Evolutionary conservation across 2,797 vertebrate genomes (phyloP).

Genomic region (Notolabrus celidotus): DNA sequence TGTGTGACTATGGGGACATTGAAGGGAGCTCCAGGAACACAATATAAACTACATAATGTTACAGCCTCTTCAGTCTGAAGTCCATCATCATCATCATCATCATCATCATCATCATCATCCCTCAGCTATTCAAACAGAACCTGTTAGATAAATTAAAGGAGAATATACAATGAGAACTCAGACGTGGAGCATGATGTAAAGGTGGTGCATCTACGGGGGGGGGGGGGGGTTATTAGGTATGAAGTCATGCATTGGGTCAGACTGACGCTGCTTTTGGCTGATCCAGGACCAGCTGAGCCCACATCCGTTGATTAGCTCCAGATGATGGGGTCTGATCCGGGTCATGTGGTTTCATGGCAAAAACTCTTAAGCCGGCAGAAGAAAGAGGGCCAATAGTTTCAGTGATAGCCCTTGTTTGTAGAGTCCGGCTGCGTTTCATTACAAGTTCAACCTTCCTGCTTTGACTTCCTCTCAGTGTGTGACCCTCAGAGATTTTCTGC

Average conservation of each 20-base stretch:
- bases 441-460: neutral
- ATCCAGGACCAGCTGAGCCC: slow-evolving; percentile 47
- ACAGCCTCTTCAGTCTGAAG: slow-evolving; percentile 44
- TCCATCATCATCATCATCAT: slow-evolving; percentile 30
- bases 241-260: slow-evolving; percentile 56
- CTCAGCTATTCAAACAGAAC: slow-evolving; percentile 48
- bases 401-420: slow-evolving; percentile 70
- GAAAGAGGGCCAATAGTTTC: too few relatives aligned
- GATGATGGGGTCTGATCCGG: slow-evolving; percentile 33
- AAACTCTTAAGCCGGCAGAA: slow-evolving; percentile 6
- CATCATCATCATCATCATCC: slow-evolving; percentile 9
- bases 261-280: slow-evolving; percentile 5
- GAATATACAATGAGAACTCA: slow-evolving; percentile 66
- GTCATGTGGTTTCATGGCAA: slow-evolving; percentile 6
- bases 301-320: slow-evolving; percentile 53
- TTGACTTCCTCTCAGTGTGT: neutral
- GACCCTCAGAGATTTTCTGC: too few relatives aligned
- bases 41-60: slow-evolving; percentile 53
- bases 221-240: slow-evolving; percentile 9
- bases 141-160: slow-evolving; percentile 72
- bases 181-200: slow-evolving; percentile 15
- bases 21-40: slow-evolving; percentile 62
- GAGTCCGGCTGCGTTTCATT: neutral
- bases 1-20: slow-evolving; percentile 47
- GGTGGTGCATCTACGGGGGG: slow-evolving; percentile 22